Conservation (phyloP, 2,888 invertebrate species). For the Pterobdella sp. region DNA sequence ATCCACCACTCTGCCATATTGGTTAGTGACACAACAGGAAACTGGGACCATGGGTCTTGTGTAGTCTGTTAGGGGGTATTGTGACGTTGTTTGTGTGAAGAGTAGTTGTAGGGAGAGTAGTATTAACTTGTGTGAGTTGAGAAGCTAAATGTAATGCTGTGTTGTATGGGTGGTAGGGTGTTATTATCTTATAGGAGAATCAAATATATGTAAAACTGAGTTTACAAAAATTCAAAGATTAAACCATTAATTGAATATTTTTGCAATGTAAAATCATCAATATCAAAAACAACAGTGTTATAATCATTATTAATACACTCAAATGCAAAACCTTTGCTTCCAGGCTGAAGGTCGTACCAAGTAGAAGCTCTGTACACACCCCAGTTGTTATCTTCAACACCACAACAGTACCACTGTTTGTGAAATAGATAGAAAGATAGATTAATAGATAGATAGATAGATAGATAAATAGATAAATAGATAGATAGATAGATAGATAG, state of each 20-base stretch:
- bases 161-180: too few relatives aligned
- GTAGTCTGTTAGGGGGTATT: conserved; percentile 18
- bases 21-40: conserved; percentile 34
- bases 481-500: too few relatives aligned
- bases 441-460: too few relatives aligned
- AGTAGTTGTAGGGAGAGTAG: not conserved
- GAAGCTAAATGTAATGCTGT: not conserved
- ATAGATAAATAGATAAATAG: too few relatives aligned
- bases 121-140: not conserved
- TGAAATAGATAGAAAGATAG: too few relatives aligned
- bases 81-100: not conserved
- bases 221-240: too few relatives aligned
- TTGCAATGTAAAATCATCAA: too few relatives aligned
- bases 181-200: too few relatives aligned
- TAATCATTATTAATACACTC: too few relatives aligned
- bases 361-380: conserved; percentile 33
- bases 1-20: conserved; percentile 30
- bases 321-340: conserved; percentile 31
- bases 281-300: too few relatives aligned
- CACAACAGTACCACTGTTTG: conserved; percentile 36
- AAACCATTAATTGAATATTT: too few relatives aligned
- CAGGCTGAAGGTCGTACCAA: conserved; percentile 34
- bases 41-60: conserved; percentile 33
- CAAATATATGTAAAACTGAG: too few relatives aligned
- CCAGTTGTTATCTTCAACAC: conserved; percentile 34